phyloP scores from a whole-genome alignment of 2,888 invertebrate genomes.

The Microplitis deprimator region DNA sequence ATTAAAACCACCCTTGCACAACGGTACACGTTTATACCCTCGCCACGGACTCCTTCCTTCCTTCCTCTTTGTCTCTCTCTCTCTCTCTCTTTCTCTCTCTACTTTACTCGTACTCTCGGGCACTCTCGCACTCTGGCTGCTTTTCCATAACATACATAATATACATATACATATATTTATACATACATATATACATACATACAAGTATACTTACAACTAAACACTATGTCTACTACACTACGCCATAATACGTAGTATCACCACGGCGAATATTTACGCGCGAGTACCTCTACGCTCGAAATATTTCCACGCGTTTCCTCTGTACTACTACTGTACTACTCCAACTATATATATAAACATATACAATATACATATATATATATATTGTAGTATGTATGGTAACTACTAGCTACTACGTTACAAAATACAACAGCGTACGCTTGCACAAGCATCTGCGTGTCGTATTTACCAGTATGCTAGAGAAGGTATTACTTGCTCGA shows the following conservation, averaged over 20 bases:
- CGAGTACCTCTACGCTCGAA: conserved; percentile 23
- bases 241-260: conserved; percentile 35
- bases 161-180: conserved; percentile 7
- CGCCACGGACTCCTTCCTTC: conserved; percentile 32
- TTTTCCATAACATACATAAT: conserved; percentile 4
- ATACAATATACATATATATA: not conserved
- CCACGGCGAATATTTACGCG: conserved; percentile 36
- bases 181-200: conserved; percentile 4
- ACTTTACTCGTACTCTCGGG: conserved; percentile 18
- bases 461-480: conserved; percentile 7
- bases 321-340: not conserved
- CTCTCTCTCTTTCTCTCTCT: no score
- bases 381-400: conserved; percentile 8
- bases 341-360: no score
- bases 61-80: conserved; percentile 1
- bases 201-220: conserved; percentile 1
- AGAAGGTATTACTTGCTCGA: conserved; percentile 19
- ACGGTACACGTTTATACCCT: conserved; percentile 46
- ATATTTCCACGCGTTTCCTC: not conserved
- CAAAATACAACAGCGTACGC: not conserved
- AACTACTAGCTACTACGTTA: not conserved
- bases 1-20: conserved; percentile 69
- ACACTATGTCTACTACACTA: not conserved
- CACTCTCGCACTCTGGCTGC: conserved; percentile 12
- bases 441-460: no score